Conservation (phyloP, 2,888 invertebrate genomes). For the Scrobipalpa costella region DNA sequence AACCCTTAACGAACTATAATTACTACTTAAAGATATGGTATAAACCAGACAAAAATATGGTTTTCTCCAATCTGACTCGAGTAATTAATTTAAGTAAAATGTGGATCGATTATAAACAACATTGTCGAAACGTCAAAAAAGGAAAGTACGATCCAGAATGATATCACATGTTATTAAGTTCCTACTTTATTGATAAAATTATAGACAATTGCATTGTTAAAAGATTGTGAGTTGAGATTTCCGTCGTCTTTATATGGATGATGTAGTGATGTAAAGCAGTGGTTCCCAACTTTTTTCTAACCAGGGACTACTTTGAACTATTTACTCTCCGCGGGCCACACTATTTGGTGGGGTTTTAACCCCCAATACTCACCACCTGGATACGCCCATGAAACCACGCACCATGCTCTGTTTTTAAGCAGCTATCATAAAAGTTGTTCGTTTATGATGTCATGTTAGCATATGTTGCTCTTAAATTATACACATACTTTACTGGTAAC, state of each 20-base stretch:
- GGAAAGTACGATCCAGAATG: not conserved
- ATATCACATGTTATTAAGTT: not conserved
- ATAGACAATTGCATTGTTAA: not conserved
- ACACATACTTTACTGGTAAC: too few relatives aligned
- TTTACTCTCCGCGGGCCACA: too few relatives aligned
- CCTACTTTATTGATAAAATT: not conserved
- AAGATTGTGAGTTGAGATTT: not conserved
- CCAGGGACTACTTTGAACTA: too few relatives aligned
- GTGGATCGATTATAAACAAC: conserved; percentile 22
- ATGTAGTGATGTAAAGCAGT: conserved; percentile 29
- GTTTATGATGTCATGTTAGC: too few relatives aligned
- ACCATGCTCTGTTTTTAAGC: too few relatives aligned
- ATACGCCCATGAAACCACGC: too few relatives aligned
- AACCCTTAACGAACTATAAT: conserved; percentile 3
- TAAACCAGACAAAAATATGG: conserved; percentile 7
- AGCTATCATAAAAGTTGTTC: too few relatives aligned
- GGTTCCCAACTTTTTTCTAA: too few relatives aligned
- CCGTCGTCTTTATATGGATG: not conserved
- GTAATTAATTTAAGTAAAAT: conserved; percentile 20
- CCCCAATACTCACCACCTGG: too few relatives aligned
- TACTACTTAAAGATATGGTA: not conserved
- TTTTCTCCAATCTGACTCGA: not conserved
- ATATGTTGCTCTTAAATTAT: too few relatives aligned
- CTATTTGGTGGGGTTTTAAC: too few relatives aligned
- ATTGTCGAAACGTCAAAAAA: not conserved